Conservation (phyloP, 2,888 invertebrate genomes). For the Odontothrips loti region DNA sequence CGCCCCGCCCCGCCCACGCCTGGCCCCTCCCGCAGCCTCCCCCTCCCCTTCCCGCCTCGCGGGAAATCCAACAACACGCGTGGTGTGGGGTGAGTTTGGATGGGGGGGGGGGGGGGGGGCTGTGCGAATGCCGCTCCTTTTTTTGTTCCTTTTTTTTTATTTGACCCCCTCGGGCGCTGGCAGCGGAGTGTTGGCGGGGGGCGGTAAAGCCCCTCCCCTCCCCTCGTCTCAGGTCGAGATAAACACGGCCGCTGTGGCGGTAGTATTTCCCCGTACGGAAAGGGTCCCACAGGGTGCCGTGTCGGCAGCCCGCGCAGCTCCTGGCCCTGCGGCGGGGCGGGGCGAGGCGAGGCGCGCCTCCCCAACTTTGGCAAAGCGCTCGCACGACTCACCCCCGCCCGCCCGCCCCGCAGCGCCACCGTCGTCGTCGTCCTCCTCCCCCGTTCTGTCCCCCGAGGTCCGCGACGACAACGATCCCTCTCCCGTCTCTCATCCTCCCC, state of each 20-base stretch:
- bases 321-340: not conserved
- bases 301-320: conserved; percentile 45
- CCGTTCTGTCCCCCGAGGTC: too few relatives aligned
- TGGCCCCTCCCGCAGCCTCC: conserved; percentile 27
- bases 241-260: conserved; percentile 29
- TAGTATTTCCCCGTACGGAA: conserved; percentile 34
- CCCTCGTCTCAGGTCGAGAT: not conserved
- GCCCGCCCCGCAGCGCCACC: not conserved
- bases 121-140: not conserved
- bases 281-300: conserved; percentile 35
- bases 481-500: too few relatives aligned
- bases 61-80: conserved; percentile 27
- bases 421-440: not conserved
- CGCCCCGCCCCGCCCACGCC: conserved; percentile 23
- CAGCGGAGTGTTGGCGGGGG: not conserved
- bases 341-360: not conserved
- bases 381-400: not conserved
- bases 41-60: not conserved
- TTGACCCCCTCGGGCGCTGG: not conserved
- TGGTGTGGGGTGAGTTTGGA: not conserved
- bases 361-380: not conserved
- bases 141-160: not conserved
- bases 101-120: not conserved
- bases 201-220: not conserved
- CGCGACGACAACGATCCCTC: too few relatives aligned